These are phyloP conservation scores for Melanocharis versteri DNA, from an alignment of 2,113 vertebrate species.

Conservation along the genomic window DNA sequence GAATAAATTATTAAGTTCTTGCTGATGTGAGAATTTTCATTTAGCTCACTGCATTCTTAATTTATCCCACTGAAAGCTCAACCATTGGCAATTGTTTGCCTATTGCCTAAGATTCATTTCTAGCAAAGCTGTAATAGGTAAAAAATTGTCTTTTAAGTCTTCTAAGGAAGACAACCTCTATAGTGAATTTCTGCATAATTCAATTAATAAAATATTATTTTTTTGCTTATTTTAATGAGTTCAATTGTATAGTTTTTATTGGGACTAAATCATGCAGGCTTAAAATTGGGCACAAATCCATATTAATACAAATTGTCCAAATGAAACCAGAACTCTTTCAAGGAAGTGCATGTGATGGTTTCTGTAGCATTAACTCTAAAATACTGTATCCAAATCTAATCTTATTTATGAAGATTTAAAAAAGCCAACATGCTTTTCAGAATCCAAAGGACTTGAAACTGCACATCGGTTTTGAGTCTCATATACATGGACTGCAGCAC, in stretches of 20 bases:
- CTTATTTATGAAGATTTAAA: neutral
- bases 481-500: neutral
- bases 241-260: neutral
- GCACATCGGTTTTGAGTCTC: neutral
- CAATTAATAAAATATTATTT: neutral
- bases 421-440: neutral
- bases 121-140: neutral
- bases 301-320: neutral
- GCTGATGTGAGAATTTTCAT: neutral
- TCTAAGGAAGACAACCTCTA: neutral
- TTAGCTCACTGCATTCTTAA: neutral
- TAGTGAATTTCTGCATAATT: neutral
- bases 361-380: neutral
- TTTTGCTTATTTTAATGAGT: neutral
- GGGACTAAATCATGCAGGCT: neutral
- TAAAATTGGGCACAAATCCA: neutral
- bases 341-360: neutral
- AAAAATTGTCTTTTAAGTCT: neutral
- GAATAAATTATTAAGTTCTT: neutral
- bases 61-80: neutral
- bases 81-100: fast-evolving
- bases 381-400: neutral
- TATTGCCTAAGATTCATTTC: neutral
- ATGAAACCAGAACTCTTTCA: neutral
- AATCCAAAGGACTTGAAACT: neutral